Evolutionary conservation across 1,140 invertebrate species (phyloP), one percentile per base, ranked within the genome.

Genomic region (Ooceraea biroi): DNA sequence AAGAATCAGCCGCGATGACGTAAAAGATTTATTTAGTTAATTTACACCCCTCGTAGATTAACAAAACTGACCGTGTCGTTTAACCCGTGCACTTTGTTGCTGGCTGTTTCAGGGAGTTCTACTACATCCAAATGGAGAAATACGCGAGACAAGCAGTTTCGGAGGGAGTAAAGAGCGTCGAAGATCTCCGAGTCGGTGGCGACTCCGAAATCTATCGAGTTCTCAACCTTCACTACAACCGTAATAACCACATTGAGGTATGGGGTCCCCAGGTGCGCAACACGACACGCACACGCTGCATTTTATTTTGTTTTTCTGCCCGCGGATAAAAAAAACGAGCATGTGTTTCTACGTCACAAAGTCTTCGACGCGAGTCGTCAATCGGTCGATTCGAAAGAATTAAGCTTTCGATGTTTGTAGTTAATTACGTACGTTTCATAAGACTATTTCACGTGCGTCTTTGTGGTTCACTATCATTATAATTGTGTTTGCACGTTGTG

Each of bases 51-150:
- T n/a, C n/a, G 30, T 3, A 25, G 5, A 46, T 48, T 25, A 2
- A 41, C 10, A 11, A 41, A 12, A 5, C 12, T n/a, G 25, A 30
- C 30, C 41, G 27, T 27, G 7, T 57, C 22, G 22, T 73, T 41
- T 89, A 84, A 87, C 1, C 52, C 17, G 25, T 66, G 14, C 14
- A 84, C 84, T 86, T 90, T 77, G 91, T 88, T 44, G 3, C 91
- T 83, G n/a, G n/a, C 36, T 36, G 92, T 96, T 97, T 60, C 97
- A 99, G 99, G 95, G 99, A 99, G 95, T 99, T 99, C 96, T 99
- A 99, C 96, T 99, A 99, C 95, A 99, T 99, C 93, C 99, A 99
- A 96, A 99, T 99, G 99, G 99, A 99, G 95, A 99, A 99, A 95
- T 99, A 99, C 95, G 99, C 99, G 73, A 96, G 99, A 89, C 98